These are phyloP conservation scores for Hipposideros armiger DNA, from an alignment of 2,113 vertebrate species.

Conservation along the genomic window DNA sequence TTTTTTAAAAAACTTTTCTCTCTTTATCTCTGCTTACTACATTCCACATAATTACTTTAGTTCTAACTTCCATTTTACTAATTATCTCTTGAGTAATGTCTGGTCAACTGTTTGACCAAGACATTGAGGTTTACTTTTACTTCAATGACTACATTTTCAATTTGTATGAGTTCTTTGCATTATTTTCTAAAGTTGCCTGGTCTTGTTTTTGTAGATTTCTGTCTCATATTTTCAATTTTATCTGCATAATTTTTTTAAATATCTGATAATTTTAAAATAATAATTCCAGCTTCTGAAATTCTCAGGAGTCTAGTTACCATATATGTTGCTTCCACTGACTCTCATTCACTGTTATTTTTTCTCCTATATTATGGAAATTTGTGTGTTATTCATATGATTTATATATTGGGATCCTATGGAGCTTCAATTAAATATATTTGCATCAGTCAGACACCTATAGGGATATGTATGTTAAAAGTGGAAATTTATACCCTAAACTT, in stretches of 20 bases:
- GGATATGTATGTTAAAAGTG: not conserved
- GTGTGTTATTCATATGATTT: not conserved
- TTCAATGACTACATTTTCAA: not conserved
- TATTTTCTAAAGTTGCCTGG: not conserved
- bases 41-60: not conserved
- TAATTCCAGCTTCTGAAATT: not conserved
- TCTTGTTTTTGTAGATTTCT: not conserved
- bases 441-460: not conserved
- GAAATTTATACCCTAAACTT: not conserved
- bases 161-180: not conserved
- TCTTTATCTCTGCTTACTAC: not conserved
- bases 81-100: not conserved
- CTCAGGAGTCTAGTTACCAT: not conserved
- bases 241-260: not conserved
- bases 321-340: not conserved
- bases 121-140: not conserved
- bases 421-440: not conserved
- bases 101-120: not conserved
- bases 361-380: not conserved
- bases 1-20: not conserved
- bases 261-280: not conserved
- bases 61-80: not conserved
- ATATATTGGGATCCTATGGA: not conserved
- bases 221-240: conserved; percentile 1
- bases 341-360: not conserved